Percentiles rank a stretch among this genome's conserved stretches.
These are phyloP conservation scores for Scaptomyza montana DNA, from an alignment of 1,140 invertebrate species.

Conservation along the genomic window DNA sequence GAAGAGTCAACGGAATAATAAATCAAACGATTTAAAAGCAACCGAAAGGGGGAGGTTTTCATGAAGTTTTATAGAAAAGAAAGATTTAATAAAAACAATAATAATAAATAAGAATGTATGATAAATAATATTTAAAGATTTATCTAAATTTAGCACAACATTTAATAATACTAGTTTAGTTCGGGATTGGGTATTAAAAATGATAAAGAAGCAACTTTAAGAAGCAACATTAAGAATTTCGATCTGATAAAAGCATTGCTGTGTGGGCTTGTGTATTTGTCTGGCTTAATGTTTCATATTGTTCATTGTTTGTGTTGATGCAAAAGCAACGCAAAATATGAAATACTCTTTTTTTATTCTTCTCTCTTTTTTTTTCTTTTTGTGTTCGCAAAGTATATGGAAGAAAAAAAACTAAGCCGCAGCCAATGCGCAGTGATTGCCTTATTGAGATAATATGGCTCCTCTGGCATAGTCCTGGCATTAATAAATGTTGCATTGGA, in stretches of 20 bases:
- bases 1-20: slow-evolving; percentile 62
- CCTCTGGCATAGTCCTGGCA: slow-evolving; percentile 53
- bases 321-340: slow-evolving; percentile 73
- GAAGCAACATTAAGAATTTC: slow-evolving; percentile 69
- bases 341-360: slow-evolving; percentile 24
- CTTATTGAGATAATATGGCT: neutral
- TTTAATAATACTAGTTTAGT: slow-evolving; percentile 55
- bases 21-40: slow-evolving; percentile 49
- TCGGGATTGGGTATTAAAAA: slow-evolving; percentile 34
- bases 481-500: slow-evolving; percentile 83
- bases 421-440: slow-evolving; percentile 44
- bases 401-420: slow-evolving; percentile 69
- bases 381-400: slow-evolving; percentile 72
- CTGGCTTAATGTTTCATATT: slow-evolving; percentile 22
- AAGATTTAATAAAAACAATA: slow-evolving; percentile 31
- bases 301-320: slow-evolving; percentile 40
- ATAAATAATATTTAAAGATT: slow-evolving; percentile 11
- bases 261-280: slow-evolving; percentile 37
- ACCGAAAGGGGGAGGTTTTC: slow-evolving; percentile 48
- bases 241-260: slow-evolving; percentile 62
- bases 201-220: slow-evolving; percentile 60
- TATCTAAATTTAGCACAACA: slow-evolving; percentile 74
- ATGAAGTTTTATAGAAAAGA: slow-evolving; percentile 36
- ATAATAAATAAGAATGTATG: slow-evolving; percentile 38
- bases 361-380: slow-evolving; percentile 15